A percentile compares a stretch with the other conserved stretches of the same genome.
Conservation (phyloP, 2,797 vertebrate genomes). For the Helostoma temminkii region DNA sequence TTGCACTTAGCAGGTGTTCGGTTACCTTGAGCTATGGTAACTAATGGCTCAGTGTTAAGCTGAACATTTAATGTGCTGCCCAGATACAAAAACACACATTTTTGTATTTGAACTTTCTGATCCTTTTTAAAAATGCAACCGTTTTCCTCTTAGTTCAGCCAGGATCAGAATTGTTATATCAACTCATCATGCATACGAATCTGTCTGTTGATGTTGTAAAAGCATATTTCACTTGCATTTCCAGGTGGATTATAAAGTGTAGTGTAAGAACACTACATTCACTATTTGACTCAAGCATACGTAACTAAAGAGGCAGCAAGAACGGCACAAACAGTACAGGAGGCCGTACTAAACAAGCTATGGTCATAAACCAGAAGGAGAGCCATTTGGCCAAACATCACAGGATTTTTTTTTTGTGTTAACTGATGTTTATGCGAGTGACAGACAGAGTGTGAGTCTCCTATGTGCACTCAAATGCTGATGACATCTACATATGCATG, state of each 20-base stretch:
- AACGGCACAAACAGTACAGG: not conserved
- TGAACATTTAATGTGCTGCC: not conserved
- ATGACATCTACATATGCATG: constrained; percentile 51
- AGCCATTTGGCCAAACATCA: not conserved
- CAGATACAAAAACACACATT: not conserved
- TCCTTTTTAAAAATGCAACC: not conserved
- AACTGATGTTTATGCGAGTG: constrained; percentile 8
- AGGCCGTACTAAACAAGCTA: not conserved
- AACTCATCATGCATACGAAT: not conserved
- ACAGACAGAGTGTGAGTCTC: constrained; percentile 13
- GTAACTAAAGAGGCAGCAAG: not conserved
- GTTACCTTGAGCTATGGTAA: constrained; percentile 8
- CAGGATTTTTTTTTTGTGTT: constrained; percentile 8
- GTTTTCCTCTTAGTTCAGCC: not conserved
- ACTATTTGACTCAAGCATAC: not conserved
- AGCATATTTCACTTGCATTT: not conserved
- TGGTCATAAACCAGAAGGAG: constrained; percentile 2
- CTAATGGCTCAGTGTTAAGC: not conserved
- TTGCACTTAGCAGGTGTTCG: constrained; percentile 46
- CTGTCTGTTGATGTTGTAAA: not conserved
- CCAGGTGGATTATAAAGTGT: not conserved
- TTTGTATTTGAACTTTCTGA: not conserved
- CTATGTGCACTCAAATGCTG: constrained; percentile 22
- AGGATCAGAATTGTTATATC: not conserved
- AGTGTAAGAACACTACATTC: not conserved